A percentile compares a stretch with the other conserved stretches of the same genome.
phyloP scores from a whole-genome alignment of 2,797 vertebrate species.

The Pampus argenteus region DNA sequence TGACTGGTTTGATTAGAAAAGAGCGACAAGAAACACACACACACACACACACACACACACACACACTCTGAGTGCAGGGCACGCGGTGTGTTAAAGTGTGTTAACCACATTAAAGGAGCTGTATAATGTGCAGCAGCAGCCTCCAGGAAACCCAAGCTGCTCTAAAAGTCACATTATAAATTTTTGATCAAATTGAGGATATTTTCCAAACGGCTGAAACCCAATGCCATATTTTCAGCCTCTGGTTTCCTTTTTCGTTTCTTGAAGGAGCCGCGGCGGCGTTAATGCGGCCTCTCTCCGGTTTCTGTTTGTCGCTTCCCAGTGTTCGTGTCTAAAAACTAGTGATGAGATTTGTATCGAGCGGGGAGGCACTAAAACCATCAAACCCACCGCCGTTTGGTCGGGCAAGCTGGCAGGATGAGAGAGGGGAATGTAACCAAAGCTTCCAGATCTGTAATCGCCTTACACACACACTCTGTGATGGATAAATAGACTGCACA shows the following conservation, averaged over 20 bases:
- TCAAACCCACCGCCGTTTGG: slow-evolving; percentile 89
- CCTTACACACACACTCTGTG: slow-evolving; percentile 74
- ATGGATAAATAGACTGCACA: slow-evolving; percentile 66
- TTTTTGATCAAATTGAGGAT: slow-evolving; percentile 97
- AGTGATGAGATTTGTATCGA: slow-evolving; percentile 96
- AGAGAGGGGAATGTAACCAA: slow-evolving; percentile 88
- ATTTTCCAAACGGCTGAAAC: slow-evolving; percentile 95
- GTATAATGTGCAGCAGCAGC: slow-evolving; percentile 69
- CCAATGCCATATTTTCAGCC: slow-evolving; percentile 95
- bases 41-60: slow-evolving; percentile 23
- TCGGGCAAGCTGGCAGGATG: slow-evolving; percentile 83
- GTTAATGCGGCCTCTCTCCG: slow-evolving; percentile 90
- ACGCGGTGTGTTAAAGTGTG: slow-evolving; percentile 79
- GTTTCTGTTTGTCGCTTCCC: slow-evolving; percentile 93
- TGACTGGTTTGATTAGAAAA: no score
- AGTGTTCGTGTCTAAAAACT: slow-evolving; percentile 92
- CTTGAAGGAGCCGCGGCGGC: slow-evolving; percentile 86
- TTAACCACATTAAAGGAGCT: slow-evolving; percentile 94
- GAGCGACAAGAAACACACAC: neutral
- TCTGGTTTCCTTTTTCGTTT: slow-evolving; percentile 93
- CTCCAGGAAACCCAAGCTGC: slow-evolving; percentile 92
- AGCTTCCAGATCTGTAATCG: slow-evolving; percentile 87
- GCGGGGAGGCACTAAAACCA: slow-evolving; percentile 91
- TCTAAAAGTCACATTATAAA: slow-evolving; percentile 94
- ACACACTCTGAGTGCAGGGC: slow-evolving; percentile 37